phyloP scores from a whole-genome alignment of 2,888 invertebrate genomes.

The Drosophila siamana region DNA sequence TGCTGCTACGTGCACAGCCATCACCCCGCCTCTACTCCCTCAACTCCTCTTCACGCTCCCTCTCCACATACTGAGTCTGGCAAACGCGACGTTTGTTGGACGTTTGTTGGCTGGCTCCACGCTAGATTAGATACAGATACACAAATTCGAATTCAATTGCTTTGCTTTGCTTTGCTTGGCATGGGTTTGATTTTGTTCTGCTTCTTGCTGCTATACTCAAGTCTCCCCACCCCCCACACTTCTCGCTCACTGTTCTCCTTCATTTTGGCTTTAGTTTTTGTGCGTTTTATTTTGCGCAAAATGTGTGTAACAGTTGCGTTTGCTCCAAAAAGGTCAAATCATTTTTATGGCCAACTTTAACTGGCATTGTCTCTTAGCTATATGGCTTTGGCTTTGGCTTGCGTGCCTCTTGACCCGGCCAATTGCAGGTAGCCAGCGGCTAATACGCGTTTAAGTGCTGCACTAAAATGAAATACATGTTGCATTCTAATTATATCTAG shows the following conservation, averaged over 20 bases:
- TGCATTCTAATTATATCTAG: slow-evolving; percentile 53
- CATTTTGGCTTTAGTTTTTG: slow-evolving; percentile 10
- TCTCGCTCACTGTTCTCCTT: neutral
- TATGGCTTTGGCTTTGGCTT: slow-evolving; percentile 35
- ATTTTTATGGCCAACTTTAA: slow-evolving; percentile 44
- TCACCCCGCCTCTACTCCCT: too few relatives aligned
- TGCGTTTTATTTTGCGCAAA: slow-evolving; percentile 34
- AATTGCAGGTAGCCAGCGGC: slow-evolving; percentile 31
- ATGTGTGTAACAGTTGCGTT: slow-evolving; percentile 40
- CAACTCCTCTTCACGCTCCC: too few relatives aligned
- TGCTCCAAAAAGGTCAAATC: slow-evolving; percentile 59
- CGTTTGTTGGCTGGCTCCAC: slow-evolving; percentile 61
- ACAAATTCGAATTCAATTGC: slow-evolving; percentile 71
- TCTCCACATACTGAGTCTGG: neutral
- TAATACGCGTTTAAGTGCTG: slow-evolving; percentile 44
- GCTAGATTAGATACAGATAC: slow-evolving; percentile 79
- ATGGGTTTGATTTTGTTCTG: slow-evolving; percentile 33
- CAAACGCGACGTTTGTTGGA: slow-evolving; percentile 41
- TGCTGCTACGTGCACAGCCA: slow-evolving; percentile 64
- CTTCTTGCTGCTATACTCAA: slow-evolving; percentile 1
- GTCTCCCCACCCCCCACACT: neutral
- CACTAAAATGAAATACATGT: slow-evolving; percentile 39
- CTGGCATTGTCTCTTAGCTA: slow-evolving; percentile 30
- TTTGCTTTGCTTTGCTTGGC: slow-evolving; percentile 47
- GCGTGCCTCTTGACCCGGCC: slow-evolving; percentile 32